A percentile compares a stretch with the other conserved stretches of the same genome.
Conservation (phyloP, 2,113 vertebrate species). For the Mugil cephalus region DNA sequence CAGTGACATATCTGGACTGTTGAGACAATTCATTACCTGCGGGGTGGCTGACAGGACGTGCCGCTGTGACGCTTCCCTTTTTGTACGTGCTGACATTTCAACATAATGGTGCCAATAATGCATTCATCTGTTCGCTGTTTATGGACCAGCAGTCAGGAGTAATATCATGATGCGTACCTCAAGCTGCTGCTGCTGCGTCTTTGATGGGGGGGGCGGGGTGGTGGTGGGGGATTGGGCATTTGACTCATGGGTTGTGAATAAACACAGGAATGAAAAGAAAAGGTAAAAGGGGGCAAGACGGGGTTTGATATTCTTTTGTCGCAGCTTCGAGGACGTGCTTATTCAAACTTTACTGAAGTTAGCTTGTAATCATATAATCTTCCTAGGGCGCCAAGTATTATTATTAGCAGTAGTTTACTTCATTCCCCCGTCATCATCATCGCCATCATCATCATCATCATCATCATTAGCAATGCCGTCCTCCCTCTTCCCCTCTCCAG, state of each 20-base stretch:
- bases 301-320: neutral
- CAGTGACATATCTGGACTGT: conserved; percentile 48
- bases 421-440: conserved; percentile 1
- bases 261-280: conserved; percentile 27
- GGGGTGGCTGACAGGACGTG: conserved; percentile 51
- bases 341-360: neutral
- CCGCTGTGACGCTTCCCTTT: conserved; percentile 46
- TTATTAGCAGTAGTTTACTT: conserved; percentile 9
- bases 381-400: neutral
- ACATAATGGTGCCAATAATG: conserved; percentile 70
- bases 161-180: conserved; percentile 42
- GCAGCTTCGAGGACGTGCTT: neutral
- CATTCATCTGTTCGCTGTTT: conserved; percentile 70
- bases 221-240: too few relatives aligned
- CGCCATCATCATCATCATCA: conserved; percentile 32
- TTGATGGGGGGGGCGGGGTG: conserved; percentile 36
- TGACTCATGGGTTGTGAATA: conserved; percentile 55
- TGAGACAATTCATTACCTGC: conserved; percentile 58
- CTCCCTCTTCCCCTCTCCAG: conserved; percentile 31
- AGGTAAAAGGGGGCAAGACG: neutral
- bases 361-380: neutral
- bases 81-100: conserved; percentile 69
- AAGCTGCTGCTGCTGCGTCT: conserved; percentile 31
- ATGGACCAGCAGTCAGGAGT: conserved; percentile 57
- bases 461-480: conserved; percentile 26